These are phyloP conservation scores for Equus quagga DNA, from an alignment of 2,113 vertebrate species.

Conservation along the genomic window DNA sequence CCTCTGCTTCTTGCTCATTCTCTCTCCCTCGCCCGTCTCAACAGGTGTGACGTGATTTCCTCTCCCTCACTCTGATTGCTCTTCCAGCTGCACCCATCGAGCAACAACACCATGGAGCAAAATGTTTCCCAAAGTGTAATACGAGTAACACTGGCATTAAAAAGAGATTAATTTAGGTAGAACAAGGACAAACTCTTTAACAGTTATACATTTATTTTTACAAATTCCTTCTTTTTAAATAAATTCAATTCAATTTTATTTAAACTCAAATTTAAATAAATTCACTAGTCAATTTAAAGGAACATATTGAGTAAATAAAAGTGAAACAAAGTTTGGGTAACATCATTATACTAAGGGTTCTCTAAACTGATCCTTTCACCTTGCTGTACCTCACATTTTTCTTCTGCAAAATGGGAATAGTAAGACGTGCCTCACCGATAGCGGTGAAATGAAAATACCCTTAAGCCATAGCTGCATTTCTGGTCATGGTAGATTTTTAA, in stretches of 20 bases:
- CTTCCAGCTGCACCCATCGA: neutral
- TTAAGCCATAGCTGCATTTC: neutral
- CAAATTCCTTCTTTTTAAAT: constrained; percentile 10
- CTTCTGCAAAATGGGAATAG: neutral
- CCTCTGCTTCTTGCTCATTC: neutral
- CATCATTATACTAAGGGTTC: neutral
- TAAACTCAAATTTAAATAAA: constrained; percentile 26
- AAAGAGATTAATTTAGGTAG: neutral
- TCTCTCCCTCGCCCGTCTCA: neutral
- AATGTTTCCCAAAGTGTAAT: neutral
- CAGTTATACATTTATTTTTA: neutral
- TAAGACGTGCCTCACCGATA: neutral
- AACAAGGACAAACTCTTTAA: neutral
- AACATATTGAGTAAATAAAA: neutral
- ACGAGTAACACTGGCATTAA: neutral
- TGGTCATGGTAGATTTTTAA: neutral
- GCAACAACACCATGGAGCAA: neutral
- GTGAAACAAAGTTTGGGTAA: neutral
- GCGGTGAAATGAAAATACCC: constrained; percentile 3
- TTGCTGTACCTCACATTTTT: neutral
- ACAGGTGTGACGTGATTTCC: neutral
- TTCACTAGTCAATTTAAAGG: neutral
- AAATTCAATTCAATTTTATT: neutral
- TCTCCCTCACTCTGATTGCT: neutral
- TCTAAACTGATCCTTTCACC: neutral